Base-by-base conservation (phyloP, 2,888 invertebrate species). In the Drosophila recens region DNA sequence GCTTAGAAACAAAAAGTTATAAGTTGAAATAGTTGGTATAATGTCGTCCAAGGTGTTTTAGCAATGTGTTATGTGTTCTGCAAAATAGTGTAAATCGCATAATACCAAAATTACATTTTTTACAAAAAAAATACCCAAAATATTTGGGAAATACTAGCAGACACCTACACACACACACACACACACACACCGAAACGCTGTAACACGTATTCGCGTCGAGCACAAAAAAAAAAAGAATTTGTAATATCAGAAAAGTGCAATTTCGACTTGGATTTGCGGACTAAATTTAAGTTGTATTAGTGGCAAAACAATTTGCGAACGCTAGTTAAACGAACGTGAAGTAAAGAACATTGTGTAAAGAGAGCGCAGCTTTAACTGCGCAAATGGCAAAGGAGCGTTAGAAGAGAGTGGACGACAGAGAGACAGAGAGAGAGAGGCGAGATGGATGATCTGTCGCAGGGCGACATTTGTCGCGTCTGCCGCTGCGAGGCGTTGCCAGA, bases 381-480 rank as follows among this genome's bases (percentile, higher is more conserved):
- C 71, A 78, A 78, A 78, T 78, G 78, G 74, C 73, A 73, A 48
- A 43, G 38, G 48, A 57, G 30, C 27, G 57, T 49, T 68, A 76
- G 62, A 23, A 76, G 62, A 23, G 13, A 15, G 27, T 10, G 46
- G n/a, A n/a, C n/a, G 46, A 48, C n/a, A 36, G 30, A 34, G 6
- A 15, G 56, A 36, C 33, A 30, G n/a, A 48, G n/a, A n/a, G n/a
- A n/a, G n/a, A n/a, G 48, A 43, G 20, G 23, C 49, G 33, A 34
- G 59, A 93, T 93, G 93, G 93, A 93, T 80, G 93, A 93, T 83
- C 76, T 91, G 48, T 91, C 92, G 67, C 92, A 92, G 79, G 95
- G 95, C 92, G 98, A 85, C 82, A 99, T 99, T 91, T 99, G 99
- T 93, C 96, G 99, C 90, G 99, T 99, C 88, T 99, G 99, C 93